Evolutionary conservation across 1,140 invertebrate genomes (phyloP).

Genomic region (Galleria mellonella): DNA sequence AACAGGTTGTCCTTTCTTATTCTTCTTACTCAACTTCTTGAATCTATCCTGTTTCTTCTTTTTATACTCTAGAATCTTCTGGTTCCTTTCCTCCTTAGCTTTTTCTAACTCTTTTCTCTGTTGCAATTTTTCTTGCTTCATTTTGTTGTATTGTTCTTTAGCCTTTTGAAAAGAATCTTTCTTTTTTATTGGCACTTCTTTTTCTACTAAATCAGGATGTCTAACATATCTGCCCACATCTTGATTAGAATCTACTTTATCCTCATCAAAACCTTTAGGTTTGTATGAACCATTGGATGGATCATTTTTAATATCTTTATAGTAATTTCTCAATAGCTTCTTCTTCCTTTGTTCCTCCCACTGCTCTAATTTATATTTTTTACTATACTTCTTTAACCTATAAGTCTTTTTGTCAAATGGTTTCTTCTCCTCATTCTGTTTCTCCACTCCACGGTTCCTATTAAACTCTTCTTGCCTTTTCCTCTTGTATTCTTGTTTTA

Average conservation of each 20-base stretch:
- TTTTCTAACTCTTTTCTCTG: slow-evolving; percentile 68
- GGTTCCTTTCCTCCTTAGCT: slow-evolving; percentile 73
- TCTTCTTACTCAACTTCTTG: slow-evolving; percentile 82
- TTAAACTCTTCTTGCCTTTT: slow-evolving; percentile 27
- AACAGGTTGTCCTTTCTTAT: slow-evolving; percentile 84
- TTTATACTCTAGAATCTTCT: slow-evolving; percentile 79
- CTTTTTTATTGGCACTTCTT: slow-evolving; percentile 18
- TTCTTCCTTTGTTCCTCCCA: slow-evolving; percentile 79
- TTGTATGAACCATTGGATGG: slow-evolving; percentile 45
- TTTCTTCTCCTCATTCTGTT: slow-evolving; percentile 42
- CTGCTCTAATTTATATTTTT: slow-evolving; percentile 79
- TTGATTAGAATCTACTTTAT: slow-evolving; percentile 22
- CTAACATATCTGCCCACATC: slow-evolving; percentile 52
- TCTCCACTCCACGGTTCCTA: slow-evolving; percentile 13
- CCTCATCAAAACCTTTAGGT: slow-evolving; percentile 50
- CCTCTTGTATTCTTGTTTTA: slow-evolving; percentile 16
- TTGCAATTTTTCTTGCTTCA: slow-evolving; percentile 75
- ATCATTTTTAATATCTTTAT: slow-evolving; percentile 75
- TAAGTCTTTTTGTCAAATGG: slow-evolving; percentile 80
- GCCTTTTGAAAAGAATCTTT: slow-evolving; percentile 71
- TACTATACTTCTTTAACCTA: slow-evolving; percentile 79
- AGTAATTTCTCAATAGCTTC: slow-evolving; percentile 68
- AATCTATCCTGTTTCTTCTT: slow-evolving; percentile 79
- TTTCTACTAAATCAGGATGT: slow-evolving; percentile 58
- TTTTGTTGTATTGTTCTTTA: slow-evolving; percentile 72